phyloP scores from a whole-genome alignment of 2,888 invertebrate species.

The Gymnosoma rotundatum region DNA sequence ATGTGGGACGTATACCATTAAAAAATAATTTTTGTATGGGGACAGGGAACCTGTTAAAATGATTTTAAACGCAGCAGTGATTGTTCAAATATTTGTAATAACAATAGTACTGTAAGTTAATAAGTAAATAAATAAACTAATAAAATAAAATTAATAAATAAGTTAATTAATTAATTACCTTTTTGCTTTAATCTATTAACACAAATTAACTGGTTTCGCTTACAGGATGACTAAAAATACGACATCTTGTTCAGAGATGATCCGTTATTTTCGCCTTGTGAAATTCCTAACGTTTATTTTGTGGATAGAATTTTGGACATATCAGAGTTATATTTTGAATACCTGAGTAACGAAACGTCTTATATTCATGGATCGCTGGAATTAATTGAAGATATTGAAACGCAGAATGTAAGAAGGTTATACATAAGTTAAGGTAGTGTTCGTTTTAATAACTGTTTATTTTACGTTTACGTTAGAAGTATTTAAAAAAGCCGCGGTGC shows the following conservation, averaged over 20 bases:
- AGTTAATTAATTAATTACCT: no score
- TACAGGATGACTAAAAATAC: not conserved
- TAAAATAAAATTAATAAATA: no score
- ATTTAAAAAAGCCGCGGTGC: slow-evolving; percentile 4
- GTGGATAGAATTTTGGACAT: not conserved
- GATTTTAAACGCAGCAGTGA: no score
- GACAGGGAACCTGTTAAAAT: no score
- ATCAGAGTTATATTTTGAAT: not conserved
- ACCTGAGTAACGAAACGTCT: not conserved
- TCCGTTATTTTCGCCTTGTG: slow-evolving; percentile 16
- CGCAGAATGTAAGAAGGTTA: not conserved
- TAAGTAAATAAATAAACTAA: no score
- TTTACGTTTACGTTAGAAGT: not conserved
- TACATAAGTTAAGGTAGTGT: not conserved
- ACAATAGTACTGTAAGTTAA: no score
- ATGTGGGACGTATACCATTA: no score
- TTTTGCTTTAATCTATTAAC: no score
- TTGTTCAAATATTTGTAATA: no score
- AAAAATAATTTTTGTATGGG: no score
- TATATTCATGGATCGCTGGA: not conserved
- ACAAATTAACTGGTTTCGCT: not conserved
- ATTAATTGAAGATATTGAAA: not conserved
- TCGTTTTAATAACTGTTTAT: not conserved
- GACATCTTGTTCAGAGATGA: not conserved
- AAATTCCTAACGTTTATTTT: not conserved